Base-by-base conservation (phyloP, 2,888 invertebrate species). In the Ctenicera cuprea region DNA sequence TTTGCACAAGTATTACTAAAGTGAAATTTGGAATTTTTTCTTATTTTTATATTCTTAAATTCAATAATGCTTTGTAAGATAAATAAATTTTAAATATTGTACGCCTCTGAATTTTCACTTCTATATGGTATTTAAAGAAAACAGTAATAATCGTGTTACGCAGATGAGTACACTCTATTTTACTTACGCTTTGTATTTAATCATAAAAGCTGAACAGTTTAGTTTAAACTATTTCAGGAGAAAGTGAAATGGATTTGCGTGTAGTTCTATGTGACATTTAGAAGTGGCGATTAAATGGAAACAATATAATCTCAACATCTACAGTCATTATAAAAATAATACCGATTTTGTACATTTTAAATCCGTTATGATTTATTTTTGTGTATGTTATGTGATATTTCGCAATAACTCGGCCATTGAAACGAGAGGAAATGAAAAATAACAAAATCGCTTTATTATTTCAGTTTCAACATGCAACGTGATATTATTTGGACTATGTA, bases 151-250 rank as follows among this genome's bases (percentile, higher is more conserved):
- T 64, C 64, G 59, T 22, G 62, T 68, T 73, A 54, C 43, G 52
- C 73, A 68, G 62, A 57, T 73, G 73, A 73, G 73, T 68, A 45
- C 61, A 54, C 68, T 38, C 62, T 52, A 54, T 73, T 72, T 66
- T 62, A 67, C 30, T 43, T n/a, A 22, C 50, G 68, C 64, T 52
- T 73, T 73, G 64, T 73, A 45, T 30, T 68, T 20, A 73, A 45
- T 22, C 67, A 68, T 48, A 73, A 73, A 68, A 68, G 73, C 73
- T 73, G 73, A 73, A 73, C 73, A 38, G 33, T 68, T 57, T 62
- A 38, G 33, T 68, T 57, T 62, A 45, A 54, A 16, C 37, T 38
- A 20, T 59, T 54, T 38, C 59, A 20, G 37, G 72, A 67, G 67
- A 72, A 72, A 72, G 72, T 38, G 59, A 59, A 38, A 37, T 37